Base-by-base conservation (phyloP, 1,140 invertebrate species). In the Oncopeltus fasciatus region DNA sequence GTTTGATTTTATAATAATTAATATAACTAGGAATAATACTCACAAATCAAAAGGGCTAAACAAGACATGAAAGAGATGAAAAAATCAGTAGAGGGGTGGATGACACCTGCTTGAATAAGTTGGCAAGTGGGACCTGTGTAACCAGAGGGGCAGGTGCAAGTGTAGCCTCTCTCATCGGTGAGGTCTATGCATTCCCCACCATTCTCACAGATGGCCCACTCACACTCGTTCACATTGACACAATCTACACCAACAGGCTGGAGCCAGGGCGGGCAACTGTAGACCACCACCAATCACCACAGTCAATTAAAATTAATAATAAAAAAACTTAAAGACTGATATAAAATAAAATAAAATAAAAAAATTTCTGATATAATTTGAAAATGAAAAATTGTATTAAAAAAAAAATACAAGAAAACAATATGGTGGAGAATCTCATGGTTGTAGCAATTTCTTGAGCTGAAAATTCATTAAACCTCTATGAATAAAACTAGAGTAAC, bases 41-140 rank as follows among this genome's bases (percentile, higher is more conserved):
- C 83, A 89, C 86, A 79, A 76, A 88, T 78, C 72, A 88, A 77
- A 68, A 83, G 76, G 72, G 85, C 80, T 67, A 86, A 77, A 78
- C 86, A 88, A 73, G 83, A 77, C 71, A 87, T 80, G 72, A 88
- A 78, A 71, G 85, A 84, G 74, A 89, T 84, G 76, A 89, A 84
- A 78, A 90, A 90, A 80, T 88, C 87, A 72, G 82, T 81, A 58
- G 85, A 86, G 33, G 86, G 84, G 70, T 83, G 85, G 72, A 87
- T 83, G 70, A 84, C 82, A 64, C 84, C 84, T n/a, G 84, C 82
- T 63, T 83, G 81, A 53, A 82, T 79, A 66, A 87, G 72, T 72
- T 90, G 86, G 74, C 90, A 92, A 74, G 90, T 80, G 63, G 80
- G 78, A 62, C 89, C 89, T 11, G 82, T 84, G 76, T 83, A 91